Conservation (phyloP, 2,888 invertebrate genomes). For the Chloroclystis v-ata region DNA sequence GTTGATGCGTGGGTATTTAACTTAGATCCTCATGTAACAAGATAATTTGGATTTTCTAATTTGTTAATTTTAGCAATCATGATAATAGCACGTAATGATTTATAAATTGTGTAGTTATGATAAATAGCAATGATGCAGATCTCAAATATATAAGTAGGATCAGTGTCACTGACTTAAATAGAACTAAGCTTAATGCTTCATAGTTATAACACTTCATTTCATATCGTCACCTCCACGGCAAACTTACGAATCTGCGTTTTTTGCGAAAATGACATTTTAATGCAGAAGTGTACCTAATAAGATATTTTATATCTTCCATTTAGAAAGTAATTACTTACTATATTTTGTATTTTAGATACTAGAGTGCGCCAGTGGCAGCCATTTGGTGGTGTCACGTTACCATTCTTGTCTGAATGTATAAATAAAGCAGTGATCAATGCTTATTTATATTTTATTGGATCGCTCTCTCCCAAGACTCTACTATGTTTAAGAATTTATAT, state of each 20-base stretch:
- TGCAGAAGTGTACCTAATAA: too few relatives aligned
- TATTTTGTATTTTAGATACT: constrained; percentile 36
- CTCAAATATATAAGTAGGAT: constrained; percentile 11
- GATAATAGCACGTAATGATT: too few relatives aligned
- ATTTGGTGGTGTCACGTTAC: constrained; percentile 75
- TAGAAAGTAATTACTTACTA: constrained; percentile 1
- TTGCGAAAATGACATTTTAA: too few relatives aligned
- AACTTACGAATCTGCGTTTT: too few relatives aligned
- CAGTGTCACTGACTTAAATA: constrained; percentile 2
- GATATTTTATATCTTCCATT: too few relatives aligned
- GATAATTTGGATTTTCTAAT: too few relatives aligned
- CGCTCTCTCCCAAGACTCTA: too few relatives aligned
- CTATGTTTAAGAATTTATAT: not conserved
- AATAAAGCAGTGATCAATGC: constrained; percentile 10
- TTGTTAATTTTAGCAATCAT: too few relatives aligned
- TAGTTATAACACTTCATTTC: constrained; percentile 1
- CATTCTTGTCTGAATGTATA: constrained; percentile 45
- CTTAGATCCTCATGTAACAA: not conserved
- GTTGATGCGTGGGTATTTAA: not conserved
- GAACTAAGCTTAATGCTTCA: not conserved
- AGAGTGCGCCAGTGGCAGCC: constrained; percentile 61
- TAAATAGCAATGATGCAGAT: constrained; percentile 15
- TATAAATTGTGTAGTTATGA: not conserved
- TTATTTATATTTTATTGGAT: too few relatives aligned
- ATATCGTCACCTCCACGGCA: not conserved